phyloP scores from a whole-genome alignment of 2,888 invertebrate genomes.

The Brachyptera putata region DNA sequence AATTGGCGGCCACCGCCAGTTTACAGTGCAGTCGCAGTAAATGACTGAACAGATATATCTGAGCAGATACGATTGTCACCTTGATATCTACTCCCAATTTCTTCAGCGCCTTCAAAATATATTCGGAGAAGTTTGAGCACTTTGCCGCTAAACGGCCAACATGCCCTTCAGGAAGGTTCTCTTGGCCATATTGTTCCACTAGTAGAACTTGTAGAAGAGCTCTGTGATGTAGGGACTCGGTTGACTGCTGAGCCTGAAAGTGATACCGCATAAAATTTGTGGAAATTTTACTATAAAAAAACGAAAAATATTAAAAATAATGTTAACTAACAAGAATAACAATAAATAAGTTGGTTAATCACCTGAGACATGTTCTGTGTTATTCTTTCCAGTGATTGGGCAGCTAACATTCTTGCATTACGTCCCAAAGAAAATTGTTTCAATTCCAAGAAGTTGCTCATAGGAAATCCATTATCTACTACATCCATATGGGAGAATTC shows the following conservation, averaged over 20 bases:
- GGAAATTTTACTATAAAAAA: too few species aligned
- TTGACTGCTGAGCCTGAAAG: slow-evolving; percentile 47
- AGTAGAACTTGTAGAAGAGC: slow-evolving; percentile 66
- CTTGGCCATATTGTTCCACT: slow-evolving; percentile 43
- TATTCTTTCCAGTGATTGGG: slow-evolving; percentile 75
- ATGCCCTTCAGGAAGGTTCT: slow-evolving; percentile 49
- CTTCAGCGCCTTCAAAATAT: slow-evolving; percentile 61
- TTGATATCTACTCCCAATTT: too few species aligned
- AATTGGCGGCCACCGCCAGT: too few species aligned
- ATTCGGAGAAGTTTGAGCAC: slow-evolving; percentile 61
- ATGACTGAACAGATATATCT: too few species aligned
- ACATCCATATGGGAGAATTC: slow-evolving; percentile 37
- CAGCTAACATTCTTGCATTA: slow-evolving; percentile 80
- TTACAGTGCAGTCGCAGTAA: too few species aligned
- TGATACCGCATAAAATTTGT: too few species aligned
- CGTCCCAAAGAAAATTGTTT: slow-evolving; percentile 55
- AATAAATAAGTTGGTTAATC: too few species aligned
- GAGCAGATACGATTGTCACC: too few species aligned
- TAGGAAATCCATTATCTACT: slow-evolving; percentile 58
- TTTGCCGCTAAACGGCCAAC: slow-evolving; percentile 61
- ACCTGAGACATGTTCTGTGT: slow-evolving; percentile 37
- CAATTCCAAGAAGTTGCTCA: slow-evolving; percentile 57
- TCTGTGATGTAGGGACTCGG: slow-evolving; percentile 67
- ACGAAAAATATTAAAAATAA: too few species aligned
- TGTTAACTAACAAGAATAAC: too few species aligned